Base-by-base conservation (phyloP, 2,797 vertebrate species). In the Enteromius radiatus region DNA sequence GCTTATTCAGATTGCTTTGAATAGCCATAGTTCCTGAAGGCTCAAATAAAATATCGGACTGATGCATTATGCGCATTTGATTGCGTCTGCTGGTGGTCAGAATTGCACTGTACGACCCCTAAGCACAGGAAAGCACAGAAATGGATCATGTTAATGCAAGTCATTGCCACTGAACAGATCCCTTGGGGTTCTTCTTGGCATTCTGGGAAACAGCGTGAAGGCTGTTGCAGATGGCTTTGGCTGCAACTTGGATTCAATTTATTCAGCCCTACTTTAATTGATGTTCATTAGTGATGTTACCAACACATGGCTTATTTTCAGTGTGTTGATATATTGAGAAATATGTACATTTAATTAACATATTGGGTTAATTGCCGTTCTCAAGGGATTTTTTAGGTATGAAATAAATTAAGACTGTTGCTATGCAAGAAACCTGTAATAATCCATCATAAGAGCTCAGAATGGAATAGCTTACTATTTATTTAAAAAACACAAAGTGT, bases 81-180 rank as follows among this genome's bases (percentile, higher is more conserved):
- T 28, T 68, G 64, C 14, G 1, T 23, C 7, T 56, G 47, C 49
- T 59, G 65, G 17, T 41, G 68, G 68, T 70, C 52, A 71, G 68
- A 6, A 52, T 28, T 81, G 41, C 5, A 31, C 56, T 65, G 31
- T 3, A 21, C 6, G 28, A 33, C 45, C 61, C 59, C 17, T 33
- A 23, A 67, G 61, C 64, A 65, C 65, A 69, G n/a, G 23, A 43
- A 59, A 76, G 70, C 61, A 65, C 4, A 54, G 64, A 82, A 79
- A 76, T 61, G 33, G 76, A 74, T 69, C 31, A 38, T 31, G 64
- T 43, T 83, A 76, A 80, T 83, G 49, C 28, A 81, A 83, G 70
- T 79, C 31, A 76, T 33, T 56, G 70, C 64, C 38, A 41, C 17
- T 31, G 23, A 76, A 31, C 63, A 76, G 21, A 64, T 80, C 47